Base-by-base conservation (phyloP, 2,888 invertebrate genomes). In the Hypomecis punctinalis region DNA sequence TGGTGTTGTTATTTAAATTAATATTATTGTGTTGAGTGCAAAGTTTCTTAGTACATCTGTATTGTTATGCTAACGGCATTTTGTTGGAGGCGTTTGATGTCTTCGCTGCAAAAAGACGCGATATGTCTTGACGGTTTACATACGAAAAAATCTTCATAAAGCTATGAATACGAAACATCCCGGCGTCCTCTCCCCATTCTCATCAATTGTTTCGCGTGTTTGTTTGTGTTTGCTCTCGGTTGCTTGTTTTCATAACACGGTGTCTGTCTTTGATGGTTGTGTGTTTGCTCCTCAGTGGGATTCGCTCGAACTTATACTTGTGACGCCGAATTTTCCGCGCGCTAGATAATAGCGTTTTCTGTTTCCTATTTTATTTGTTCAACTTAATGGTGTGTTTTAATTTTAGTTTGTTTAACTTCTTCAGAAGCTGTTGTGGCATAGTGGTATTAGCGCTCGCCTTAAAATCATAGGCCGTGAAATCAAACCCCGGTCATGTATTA, bases 171-270 rank as follows among this genome's bases (percentile, higher is more conserved):
- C 76, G 79, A 78, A 80, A 80, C 80, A 75, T 70, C 70, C 70
- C 61, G 74, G 66, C 67, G 71, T 70, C 67, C 72, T 76, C 67
- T 72, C 71, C 79, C 79, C 82, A 79, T 83, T 85, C 86, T 88
- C 88, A 85, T 90, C 90, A 88, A 91, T 91, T 92, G 91, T 91
- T 88, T 87, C 84, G 80, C 82, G 78, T 88, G 88, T 89, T 86
- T 90, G 89, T 89, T 89, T 89, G 85, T 89, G 88, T 91, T 90
- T 91, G 86, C 86, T 89, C 84, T 82, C 79, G 82, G 87, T 79
- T 87, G 88, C 86, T 89, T 92, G 91, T 92, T 92, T 91, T 92
- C 90, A 90, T 91, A 91, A 90, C 90, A 90, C 79, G 82, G 79
- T 86, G 89, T 86, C 87, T 89, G 90, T 89, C 88, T 91, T 90